These are phyloP conservation scores for Catonia carolina DNA, from an alignment of 2,888 invertebrate genomes.

Conservation along the genomic window DNA sequence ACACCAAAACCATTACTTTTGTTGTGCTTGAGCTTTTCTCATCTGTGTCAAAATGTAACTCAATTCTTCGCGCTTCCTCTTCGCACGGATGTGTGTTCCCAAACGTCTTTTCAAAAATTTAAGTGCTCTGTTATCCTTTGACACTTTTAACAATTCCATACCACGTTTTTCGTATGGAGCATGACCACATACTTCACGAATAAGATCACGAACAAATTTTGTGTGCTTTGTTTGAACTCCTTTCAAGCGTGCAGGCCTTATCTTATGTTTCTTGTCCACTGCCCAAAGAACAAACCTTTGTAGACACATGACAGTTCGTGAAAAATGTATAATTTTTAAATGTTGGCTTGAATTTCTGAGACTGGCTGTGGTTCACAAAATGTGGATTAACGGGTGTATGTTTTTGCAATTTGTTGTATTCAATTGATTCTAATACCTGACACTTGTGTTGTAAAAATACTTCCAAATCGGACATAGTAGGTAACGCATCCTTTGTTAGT, in stretches of 20 bases:
- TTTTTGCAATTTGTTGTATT: too few species aligned
- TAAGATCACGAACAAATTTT: constrained; percentile 91
- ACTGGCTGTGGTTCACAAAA: too few species aligned
- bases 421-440: too few species aligned
- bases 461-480: too few species aligned
- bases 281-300: too few species aligned
- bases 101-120: constrained; percentile 95
- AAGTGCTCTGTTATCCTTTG: constrained; percentile 95
- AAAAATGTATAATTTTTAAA: too few species aligned
- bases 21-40: constrained; percentile 83
- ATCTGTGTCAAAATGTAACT: constrained; percentile 92
- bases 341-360: too few species aligned
- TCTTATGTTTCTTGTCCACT: constrained; percentile 67
- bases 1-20: neutral
- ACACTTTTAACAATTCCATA: constrained; percentile 98
- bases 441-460: too few species aligned
- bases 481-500: too few species aligned
- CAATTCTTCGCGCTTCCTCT: constrained; percentile 99
- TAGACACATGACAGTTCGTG: too few species aligned
- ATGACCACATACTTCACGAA: constrained; percentile 95
- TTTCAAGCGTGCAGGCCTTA: constrained; percentile 81
- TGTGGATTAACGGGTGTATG: too few species aligned
- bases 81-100: constrained; percentile 96
- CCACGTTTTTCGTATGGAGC: constrained; percentile 98
- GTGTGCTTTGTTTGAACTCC: constrained; percentile 89